phyloP scores from a whole-genome alignment of 2,113 vertebrate species.

The Lepidothrix coronata region DNA sequence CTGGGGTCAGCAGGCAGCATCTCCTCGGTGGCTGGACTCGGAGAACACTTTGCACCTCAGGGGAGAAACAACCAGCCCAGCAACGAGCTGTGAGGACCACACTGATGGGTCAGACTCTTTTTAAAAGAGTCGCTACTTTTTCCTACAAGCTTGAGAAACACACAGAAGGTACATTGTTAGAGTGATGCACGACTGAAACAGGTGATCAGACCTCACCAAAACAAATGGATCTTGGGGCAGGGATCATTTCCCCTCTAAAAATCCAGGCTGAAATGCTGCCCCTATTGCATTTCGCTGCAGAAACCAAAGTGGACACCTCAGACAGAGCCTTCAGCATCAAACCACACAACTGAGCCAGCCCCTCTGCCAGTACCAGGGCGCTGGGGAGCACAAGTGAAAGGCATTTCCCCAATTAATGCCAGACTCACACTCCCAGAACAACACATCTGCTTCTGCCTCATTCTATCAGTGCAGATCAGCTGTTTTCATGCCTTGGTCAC shows the following conservation, averaged over 20 bases:
- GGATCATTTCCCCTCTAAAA: neutral
- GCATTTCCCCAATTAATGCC: rapidly evolving
- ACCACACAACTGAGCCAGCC: neutral
- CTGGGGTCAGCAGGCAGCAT: neutral
- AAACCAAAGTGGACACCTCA: neutral
- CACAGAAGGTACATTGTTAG: neutral
- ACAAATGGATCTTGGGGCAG: neutral
- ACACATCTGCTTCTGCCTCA: neutral
- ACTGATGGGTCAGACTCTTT: neutral
- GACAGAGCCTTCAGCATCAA: neutral
- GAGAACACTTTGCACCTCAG: neutral
- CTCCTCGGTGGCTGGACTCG: rapidly evolving
- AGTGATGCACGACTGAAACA: neutral
- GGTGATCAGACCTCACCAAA: neutral
- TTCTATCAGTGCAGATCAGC: neutral
- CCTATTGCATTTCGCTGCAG: neutral
- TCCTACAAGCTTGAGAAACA: neutral
- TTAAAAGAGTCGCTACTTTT: neutral
- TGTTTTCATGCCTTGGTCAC: neutral
- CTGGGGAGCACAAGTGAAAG: neutral
- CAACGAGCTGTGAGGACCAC: neutral
- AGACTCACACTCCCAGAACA: neutral
- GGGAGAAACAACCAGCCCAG: neutral
- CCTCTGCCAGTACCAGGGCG: neutral
- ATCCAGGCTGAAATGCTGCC: neutral